Evolutionary conservation across 2,888 invertebrate species (phyloP).

Genomic region (Folsomia manolachei): DNA sequence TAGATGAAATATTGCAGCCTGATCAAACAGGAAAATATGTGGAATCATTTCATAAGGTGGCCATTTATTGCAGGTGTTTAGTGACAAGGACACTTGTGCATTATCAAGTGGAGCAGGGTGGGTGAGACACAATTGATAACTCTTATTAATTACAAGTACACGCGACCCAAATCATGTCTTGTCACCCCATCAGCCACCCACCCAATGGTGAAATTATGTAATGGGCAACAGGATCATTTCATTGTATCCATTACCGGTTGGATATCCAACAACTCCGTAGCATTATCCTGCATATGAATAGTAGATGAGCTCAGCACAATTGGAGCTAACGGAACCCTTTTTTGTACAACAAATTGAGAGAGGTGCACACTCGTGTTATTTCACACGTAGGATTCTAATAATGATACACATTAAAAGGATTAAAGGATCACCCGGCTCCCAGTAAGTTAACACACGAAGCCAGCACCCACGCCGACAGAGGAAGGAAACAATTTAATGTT

Average conservation of each 20-base stretch:
- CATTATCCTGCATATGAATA: too few relatives aligned
- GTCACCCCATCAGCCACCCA: slow-evolving; percentile 17
- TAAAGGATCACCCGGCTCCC: background rate
- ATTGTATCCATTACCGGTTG: too few relatives aligned
- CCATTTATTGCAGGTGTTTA: background rate
- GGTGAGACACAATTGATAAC: too few relatives aligned
- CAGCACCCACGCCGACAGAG: slow-evolving; percentile 7
- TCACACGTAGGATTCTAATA: slow-evolving; percentile 16
- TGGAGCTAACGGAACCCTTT: background rate
- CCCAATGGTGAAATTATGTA: too few relatives aligned
- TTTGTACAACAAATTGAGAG: background rate
- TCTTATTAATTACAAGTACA: slow-evolving; percentile 16
- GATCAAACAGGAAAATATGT: background rate
- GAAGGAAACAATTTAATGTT: slow-evolving; percentile 19
- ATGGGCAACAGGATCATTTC: too few relatives aligned
- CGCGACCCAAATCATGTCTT: background rate
- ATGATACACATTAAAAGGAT: background rate
- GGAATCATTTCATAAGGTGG: background rate
- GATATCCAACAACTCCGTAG: background rate
- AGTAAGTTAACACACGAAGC: too few relatives aligned
- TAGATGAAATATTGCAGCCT: background rate
- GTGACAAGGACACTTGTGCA: too few relatives aligned
- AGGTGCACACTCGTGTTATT: slow-evolving; percentile 13
- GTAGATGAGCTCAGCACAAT: slow-evolving; percentile 16
- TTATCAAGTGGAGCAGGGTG: too few relatives aligned